Base-by-base conservation (phyloP, 2,113 vertebrate genomes). In the Ardeotis arabs region DNA sequence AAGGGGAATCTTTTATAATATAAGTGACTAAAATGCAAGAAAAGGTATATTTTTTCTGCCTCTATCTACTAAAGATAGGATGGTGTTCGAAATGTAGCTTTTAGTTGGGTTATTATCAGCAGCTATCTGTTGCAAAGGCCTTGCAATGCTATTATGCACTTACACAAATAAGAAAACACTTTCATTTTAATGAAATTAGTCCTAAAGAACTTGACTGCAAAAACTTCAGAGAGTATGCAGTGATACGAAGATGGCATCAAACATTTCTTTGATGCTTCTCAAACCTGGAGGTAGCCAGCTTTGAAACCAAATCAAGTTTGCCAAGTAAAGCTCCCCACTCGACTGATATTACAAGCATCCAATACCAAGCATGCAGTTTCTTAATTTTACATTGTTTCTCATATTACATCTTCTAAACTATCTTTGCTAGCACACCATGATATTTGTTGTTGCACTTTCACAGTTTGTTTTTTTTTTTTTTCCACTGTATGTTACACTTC, bases 171-270 rank as follows among this genome's bases (percentile, higher is more conserved):
- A 70, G 31, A 73, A 70, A 84, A 29, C 12, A 27, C 2, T 56
- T 75, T 19, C 3, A 11, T 62, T 50, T 69, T 39, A 49, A 49
- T 66, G 2, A 35, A 47, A 72, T 49, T 74, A 58, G 13, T 31
- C 37, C n/a, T 56, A 8, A 41, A 76, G 44, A 69, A 45, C 21
- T 23, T 56, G 7, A 35, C 17, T 37, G 17, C 64, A 84, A 45
- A 62, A 63, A 59, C 55, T 64, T 81, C 47, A 50, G n/a, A 44
- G 7, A 31, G 10, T 4, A 21, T 16, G 31, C n/a, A 67, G 17
- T 2, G 41, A 41, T 28, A 29, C 0, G 10, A 62, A 59, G 52
- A 69, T 0, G 1, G 24, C 33, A 62, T 3, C 33, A 53, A 72
- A 62, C 2, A 24, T 53, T 92, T 85, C 21, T 75, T 5, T 62